Base-by-base conservation (phyloP, 2,888 invertebrate genomes). In the Acrocyrtus sp. region DNA sequence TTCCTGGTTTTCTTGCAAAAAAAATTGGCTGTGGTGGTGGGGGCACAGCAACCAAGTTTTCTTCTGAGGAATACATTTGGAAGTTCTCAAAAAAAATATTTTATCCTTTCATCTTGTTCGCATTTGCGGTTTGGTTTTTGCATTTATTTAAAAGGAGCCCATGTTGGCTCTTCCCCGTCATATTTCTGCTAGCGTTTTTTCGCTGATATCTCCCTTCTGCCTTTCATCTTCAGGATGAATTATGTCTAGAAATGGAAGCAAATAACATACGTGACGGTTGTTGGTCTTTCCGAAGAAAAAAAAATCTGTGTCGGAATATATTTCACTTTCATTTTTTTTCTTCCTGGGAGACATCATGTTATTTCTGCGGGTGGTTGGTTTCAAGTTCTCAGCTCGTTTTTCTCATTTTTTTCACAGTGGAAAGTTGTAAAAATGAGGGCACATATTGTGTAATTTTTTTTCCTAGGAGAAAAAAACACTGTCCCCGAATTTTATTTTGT, bases 51-150 rank as follows among this genome's bases (percentile, higher is more conserved):
- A 12, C 15, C 39, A 39, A 39, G 39, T 39, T 15, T 10, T 10
- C 6, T 39, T 6, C 15, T 10, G 45, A 45, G 47, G 43, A 58
- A 58, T 47, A 58, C 45, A 45, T 58, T 51, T 51, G 12, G 34
- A 50, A 34, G 48, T 51, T 51, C 41, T 50, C 43, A n/a, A 47
- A 15, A 34, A 56, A 45, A 45, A 65, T 47, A 65, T 65, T 65
- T 65, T 56, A 47, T 43, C 45, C 68, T 68, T 54, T 53, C 54
- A 68, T 68, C 60, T 68, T 68, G 54, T 43, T 27, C 53, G 45
- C 45, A 21, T 4, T 6, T 15, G 17, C 22, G 50, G 39, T 15
- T 39, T 6, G 6, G 15, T 39, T n/a, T n/a, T n/a, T n/a, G n/a
- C n/a, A n/a, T n/a, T n/a, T n/a, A n/a, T n/a, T n/a, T n/a, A n/a